Percentiles rank a stretch among this genome's conserved stretches.
Conservation (phyloP, 2,888 invertebrate species). For the Rhabditophanes sp. region DNA sequence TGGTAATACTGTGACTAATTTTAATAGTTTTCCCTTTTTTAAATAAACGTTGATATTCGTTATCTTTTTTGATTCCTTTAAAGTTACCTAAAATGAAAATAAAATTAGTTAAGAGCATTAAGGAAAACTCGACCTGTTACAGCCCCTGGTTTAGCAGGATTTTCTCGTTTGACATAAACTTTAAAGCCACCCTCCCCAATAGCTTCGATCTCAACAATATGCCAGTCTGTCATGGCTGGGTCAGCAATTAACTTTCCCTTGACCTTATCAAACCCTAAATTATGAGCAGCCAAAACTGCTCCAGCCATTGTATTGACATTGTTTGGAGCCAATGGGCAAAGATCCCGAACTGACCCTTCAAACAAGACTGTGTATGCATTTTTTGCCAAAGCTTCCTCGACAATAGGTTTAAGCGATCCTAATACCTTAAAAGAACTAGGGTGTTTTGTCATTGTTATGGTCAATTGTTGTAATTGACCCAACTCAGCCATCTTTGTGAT, state of each 20-base stretch:
- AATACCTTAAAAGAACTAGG: slow-evolving; percentile 49
- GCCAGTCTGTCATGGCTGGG: slow-evolving; percentile 48
- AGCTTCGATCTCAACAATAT: slow-evolving; percentile 50
- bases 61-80: no score
- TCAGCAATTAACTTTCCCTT: slow-evolving; percentile 49
- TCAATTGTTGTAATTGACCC: slow-evolving; percentile 46
- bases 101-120: no score
- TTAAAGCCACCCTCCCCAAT: slow-evolving; percentile 43
- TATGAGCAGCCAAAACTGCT: slow-evolving; percentile 49
- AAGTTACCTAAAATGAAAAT: no score
- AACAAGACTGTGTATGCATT: no score
- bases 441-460: slow-evolving; percentile 51
- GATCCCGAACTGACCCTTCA: slow-evolving; percentile 48
- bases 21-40: no score
- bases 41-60: no score
- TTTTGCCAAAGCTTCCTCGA: no score
- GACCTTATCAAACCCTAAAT: slow-evolving; percentile 50
- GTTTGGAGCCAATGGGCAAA: slow-evolving; percentile 51
- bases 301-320: slow-evolving; percentile 54
- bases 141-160: slow-evolving; percentile 49
- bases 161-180: slow-evolving; percentile 42
- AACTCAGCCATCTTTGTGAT: slow-evolving; percentile 50
- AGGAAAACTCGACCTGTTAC: slow-evolving; percentile 51
- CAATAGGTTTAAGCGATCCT: no score
- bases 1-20: no score